Conservation (phyloP, 2,888 invertebrate genomes). For the Perizoma affinitatum region DNA sequence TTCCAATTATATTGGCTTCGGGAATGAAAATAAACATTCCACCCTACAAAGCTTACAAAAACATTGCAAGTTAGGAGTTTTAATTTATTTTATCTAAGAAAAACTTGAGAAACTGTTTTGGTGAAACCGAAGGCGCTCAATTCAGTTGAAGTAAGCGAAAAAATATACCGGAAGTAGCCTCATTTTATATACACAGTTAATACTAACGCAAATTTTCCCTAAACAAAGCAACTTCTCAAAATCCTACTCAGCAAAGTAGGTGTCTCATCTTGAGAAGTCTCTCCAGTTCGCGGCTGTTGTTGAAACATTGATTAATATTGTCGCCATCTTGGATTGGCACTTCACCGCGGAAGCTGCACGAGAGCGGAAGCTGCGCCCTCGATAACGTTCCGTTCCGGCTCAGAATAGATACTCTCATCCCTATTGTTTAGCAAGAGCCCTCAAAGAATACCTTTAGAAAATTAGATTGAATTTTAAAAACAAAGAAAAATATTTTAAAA, state of each 20-base stretch:
- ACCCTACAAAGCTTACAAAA: background rate
- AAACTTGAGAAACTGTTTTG: too few relatives aligned
- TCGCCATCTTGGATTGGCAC: conserved; percentile 78
- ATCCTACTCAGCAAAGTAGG: conserved; percentile 58
- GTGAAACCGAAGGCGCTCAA: background rate
- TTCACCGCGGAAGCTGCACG: conserved; percentile 62
- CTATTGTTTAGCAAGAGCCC: conserved; percentile 66
- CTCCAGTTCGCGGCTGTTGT: conserved; percentile 70
- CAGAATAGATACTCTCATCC: conserved; percentile 62
- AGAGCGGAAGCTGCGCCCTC: conserved; percentile 61
- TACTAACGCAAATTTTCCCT: conserved; percentile 12
- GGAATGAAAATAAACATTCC: conserved; percentile 40
- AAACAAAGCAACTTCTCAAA: conserved; percentile 33
- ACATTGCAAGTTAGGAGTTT: too few relatives aligned
- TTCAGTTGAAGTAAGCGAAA: conserved; percentile 3
- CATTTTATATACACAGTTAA: conserved; percentile 1
- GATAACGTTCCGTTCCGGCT: conserved; percentile 59
- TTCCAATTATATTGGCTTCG: conserved; percentile 34
- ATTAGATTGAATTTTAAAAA: conserved; percentile 38
- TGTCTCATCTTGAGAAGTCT: conserved; percentile 67
- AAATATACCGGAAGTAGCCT: conserved; percentile 8
- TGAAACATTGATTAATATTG: conserved; percentile 85
- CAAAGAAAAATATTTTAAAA: conserved; percentile 45
- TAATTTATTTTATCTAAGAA: too few relatives aligned
- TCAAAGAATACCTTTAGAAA: conserved; percentile 47